Conservation (phyloP, 2,113 vertebrate species). For the Merops nubicus region DNA sequence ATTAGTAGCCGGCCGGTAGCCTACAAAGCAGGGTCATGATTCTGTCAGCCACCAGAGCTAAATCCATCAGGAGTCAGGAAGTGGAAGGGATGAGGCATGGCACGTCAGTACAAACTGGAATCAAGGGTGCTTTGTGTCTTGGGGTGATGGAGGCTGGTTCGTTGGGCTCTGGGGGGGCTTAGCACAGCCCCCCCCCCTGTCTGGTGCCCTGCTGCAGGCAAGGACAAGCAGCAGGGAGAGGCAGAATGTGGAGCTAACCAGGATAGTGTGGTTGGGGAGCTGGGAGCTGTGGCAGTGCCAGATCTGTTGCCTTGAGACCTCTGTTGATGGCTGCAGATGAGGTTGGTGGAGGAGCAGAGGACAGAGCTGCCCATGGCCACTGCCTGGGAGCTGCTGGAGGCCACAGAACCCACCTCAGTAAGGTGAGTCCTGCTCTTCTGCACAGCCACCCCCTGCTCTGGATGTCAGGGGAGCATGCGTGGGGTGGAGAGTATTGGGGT, state of each 20-base stretch:
- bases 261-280: neutral
- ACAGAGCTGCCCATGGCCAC: neutral
- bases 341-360: neutral
- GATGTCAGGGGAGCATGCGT: fast-evolving
- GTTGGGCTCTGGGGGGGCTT: neutral
- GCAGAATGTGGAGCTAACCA: neutral
- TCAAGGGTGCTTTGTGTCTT: neutral
- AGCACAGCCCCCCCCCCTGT: neutral
- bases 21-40: neutral
- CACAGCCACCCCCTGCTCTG: neutral
- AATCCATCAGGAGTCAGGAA: neutral
- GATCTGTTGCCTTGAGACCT: fast-evolving
- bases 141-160: neutral
- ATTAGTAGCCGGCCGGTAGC: neutral
- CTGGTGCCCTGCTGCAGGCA: neutral
- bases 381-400: neutral
- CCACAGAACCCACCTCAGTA: neutral
- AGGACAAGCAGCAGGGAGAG: neutral
- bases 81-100: neutral
- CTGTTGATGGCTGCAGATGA: neutral
- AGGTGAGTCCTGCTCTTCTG: neutral
- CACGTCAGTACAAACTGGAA: neutral
- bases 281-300: neutral
- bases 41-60: neutral
- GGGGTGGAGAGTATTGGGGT: neutral